Percentiles rank a stretch among this genome's conserved stretches.
Evolutionary conservation across 1,140 invertebrate genomes (phyloP).

Genomic region (Homarus americanus): DNA sequence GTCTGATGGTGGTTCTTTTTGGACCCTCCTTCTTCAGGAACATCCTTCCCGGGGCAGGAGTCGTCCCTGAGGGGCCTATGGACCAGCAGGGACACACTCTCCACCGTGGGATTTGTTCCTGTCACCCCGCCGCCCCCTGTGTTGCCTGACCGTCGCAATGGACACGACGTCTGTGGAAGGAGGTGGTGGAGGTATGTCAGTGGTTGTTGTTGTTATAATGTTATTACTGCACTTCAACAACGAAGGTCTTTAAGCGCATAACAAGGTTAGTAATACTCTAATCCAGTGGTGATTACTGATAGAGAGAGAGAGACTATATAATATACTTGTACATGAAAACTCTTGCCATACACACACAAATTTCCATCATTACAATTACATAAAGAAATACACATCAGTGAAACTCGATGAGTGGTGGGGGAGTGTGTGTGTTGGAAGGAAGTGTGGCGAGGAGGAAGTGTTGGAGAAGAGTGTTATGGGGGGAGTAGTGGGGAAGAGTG

Average conservation of each 20-base stretch:
- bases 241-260: too few species aligned
- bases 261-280: too few species aligned
- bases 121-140: background rate
- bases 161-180: background rate
- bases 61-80: background rate
- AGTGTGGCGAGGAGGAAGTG: background rate
- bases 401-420: background rate
- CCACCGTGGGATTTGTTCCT: conserved; percentile 1
- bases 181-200: background rate
- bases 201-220: too few species aligned
- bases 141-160: background rate
- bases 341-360: background rate
- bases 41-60: background rate
- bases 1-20: background rate
- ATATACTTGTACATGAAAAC: background rate
- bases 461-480: background rate
- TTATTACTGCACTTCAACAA: too few species aligned
- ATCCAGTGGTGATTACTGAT: too few species aligned
- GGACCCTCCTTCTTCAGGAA: background rate
- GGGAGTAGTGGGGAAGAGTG: background rate
- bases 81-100: conserved; percentile 44
- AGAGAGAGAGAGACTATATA: background rate
- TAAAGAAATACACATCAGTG: background rate
- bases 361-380: background rate
- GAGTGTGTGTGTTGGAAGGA: background rate